Conservation (phyloP, 2,797 vertebrate species). For the Limnodromus scolopaceus region DNA sequence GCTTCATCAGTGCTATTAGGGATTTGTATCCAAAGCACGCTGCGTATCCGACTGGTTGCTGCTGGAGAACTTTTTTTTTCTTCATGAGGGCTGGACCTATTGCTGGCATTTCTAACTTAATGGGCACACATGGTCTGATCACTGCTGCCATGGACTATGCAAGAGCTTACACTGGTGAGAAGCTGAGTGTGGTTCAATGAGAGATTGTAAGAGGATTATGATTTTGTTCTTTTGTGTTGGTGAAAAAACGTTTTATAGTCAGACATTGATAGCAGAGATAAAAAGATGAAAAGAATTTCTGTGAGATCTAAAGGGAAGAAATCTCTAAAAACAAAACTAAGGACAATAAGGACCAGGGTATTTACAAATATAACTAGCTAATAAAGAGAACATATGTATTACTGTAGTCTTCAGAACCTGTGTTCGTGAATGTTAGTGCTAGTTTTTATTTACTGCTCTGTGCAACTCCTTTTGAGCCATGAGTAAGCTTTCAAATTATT, state of each 20-base stretch:
- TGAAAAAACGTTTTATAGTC: not conserved
- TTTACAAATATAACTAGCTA: not conserved
- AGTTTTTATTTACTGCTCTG: not conserved
- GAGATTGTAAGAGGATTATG: not conserved
- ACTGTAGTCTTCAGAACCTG: not conserved
- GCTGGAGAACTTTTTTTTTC: not conserved
- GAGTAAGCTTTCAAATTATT: not conserved
- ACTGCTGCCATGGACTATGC: not conserved
- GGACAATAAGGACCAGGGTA: not conserved
- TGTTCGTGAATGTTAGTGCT: not conserved
- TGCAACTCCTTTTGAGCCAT: not conserved
- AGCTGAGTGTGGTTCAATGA: not conserved
- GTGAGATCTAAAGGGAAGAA: not conserved
- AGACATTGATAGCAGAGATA: not conserved
- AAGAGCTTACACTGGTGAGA: not conserved
- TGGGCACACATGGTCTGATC: accelerated
- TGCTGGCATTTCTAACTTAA: not conserved
- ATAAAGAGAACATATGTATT: accelerated
- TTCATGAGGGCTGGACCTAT: not conserved
- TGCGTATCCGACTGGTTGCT: not conserved
- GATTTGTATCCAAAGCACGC: not conserved
- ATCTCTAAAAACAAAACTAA: not conserved
- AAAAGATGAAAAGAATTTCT: not conserved
- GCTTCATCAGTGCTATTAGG: not conserved
- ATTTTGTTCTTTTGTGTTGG: not conserved